Conservation (phyloP, 2,113 vertebrate genomes). For the Charina bottae region DNA sequence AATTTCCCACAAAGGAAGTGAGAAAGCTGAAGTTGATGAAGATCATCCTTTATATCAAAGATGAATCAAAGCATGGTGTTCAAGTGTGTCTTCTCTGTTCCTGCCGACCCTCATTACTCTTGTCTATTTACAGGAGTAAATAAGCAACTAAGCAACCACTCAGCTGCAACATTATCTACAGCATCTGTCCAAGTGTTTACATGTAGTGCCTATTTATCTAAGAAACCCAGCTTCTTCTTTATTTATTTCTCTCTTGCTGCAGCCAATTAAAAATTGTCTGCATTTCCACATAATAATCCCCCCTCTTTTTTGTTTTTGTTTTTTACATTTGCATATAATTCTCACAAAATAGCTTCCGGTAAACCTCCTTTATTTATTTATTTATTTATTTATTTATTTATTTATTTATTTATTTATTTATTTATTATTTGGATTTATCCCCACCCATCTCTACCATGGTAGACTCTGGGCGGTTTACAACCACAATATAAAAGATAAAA, state of each 20-base stretch:
- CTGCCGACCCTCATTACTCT: background rate
- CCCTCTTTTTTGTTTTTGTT: background rate
- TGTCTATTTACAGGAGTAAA: constrained; percentile 3
- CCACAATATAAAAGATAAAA: no score
- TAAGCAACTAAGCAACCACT: constrained; percentile 22
- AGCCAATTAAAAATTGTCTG: constrained; percentile 50
- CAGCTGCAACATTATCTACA: constrained; percentile 43
- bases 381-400: no score
- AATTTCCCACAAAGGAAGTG: background rate
- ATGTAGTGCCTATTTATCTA: constrained; percentile 43
- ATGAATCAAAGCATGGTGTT: background rate
- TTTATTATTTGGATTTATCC: no score
- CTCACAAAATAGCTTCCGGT: background rate
- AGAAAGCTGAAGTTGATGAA: background rate
- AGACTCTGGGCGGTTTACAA: no score
- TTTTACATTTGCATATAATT: background rate
- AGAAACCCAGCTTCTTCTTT: constrained; percentile 42
- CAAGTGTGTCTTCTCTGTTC: background rate
- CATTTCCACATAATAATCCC: constrained; percentile 52
- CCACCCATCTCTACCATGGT: no score
- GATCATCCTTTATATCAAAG: background rate
- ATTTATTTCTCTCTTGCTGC: constrained; percentile 42
- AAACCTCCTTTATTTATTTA: no score
- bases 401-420: no score
- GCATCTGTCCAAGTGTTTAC: constrained; percentile 42